phyloP scores from a whole-genome alignment of 2,113 vertebrate genomes.

The Chaetodon trifascialis region DNA sequence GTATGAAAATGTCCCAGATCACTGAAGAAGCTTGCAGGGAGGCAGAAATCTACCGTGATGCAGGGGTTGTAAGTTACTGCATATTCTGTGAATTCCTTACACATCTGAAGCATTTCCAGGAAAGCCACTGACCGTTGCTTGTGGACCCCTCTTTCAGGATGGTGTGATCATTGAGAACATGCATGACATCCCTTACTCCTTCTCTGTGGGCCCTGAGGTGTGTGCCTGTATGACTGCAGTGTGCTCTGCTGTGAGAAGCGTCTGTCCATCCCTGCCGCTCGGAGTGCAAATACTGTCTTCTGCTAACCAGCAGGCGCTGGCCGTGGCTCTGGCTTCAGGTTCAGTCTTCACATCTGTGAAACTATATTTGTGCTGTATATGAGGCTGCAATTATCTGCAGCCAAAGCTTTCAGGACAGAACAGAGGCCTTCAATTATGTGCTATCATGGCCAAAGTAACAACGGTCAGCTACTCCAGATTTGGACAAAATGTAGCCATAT shows the following conservation, averaged over 20 bases:
- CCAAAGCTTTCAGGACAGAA: background rate
- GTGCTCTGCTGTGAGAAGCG: constrained; percentile 77
- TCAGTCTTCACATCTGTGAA: background rate
- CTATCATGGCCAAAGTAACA: background rate
- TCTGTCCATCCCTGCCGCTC: constrained; percentile 80
- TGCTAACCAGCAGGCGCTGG: constrained; percentile 86
- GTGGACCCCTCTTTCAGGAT: constrained; percentile 79
- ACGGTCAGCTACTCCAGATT: background rate
- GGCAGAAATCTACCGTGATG: constrained; percentile 85
- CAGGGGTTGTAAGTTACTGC: constrained; percentile 84
- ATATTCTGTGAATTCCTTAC: background rate
- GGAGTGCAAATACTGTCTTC: constrained; percentile 89
- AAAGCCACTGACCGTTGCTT: background rate
- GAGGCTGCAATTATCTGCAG: background rate
- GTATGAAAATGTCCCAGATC: constrained; percentile 83
- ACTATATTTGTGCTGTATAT: background rate
- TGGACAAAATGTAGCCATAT: background rate
- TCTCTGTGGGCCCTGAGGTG: constrained; percentile 87
- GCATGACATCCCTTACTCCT: constrained; percentile 89
- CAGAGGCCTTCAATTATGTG: background rate
- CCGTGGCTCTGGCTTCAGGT: constrained; percentile 90
- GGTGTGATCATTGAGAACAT: constrained; percentile 91
- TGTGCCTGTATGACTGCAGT: constrained; percentile 85
- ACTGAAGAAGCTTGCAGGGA: constrained; percentile 86
- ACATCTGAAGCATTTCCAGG: background rate